Conservation (phyloP, 2,797 vertebrate genomes). For the Astyanax mexicanus region DNA sequence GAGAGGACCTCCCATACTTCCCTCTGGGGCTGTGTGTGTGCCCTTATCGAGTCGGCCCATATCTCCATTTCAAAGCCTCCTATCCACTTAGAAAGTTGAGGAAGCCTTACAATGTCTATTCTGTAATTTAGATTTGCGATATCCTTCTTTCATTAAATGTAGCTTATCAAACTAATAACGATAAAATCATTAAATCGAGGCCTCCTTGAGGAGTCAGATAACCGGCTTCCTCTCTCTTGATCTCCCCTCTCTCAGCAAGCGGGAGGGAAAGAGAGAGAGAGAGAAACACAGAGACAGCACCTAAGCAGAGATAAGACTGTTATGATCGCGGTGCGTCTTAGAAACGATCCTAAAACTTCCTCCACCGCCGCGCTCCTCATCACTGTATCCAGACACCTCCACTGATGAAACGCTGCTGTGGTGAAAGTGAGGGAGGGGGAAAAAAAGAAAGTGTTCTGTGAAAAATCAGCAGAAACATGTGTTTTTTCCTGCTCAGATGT, state of each 20-base stretch:
- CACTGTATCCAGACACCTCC: constrained; percentile 22
- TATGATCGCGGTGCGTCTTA: constrained; percentile 16
- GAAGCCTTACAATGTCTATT: constrained; percentile 46
- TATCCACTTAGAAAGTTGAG: constrained; percentile 45
- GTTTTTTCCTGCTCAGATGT: constrained; percentile 72
- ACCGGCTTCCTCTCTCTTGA: constrained; percentile 49
- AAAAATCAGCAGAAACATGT: constrained; percentile 25
- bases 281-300: constrained; percentile 35
- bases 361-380: not conserved
- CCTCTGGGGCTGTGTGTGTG: constrained; percentile 26
- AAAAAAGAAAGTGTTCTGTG: constrained; percentile 1
- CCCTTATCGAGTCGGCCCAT: constrained; percentile 35
- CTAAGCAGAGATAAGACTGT: constrained; percentile 46
- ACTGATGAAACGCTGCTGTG: constrained; percentile 2
- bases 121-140: constrained; percentile 52
- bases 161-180: constrained; percentile 55
- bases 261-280: not conserved
- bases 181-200: constrained; percentile 56
- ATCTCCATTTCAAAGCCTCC: constrained; percentile 58
- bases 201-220: constrained; percentile 50
- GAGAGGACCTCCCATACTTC: constrained; percentile 41
- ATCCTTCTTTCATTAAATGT: constrained; percentile 57
- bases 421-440: not conserved
- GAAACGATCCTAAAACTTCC: constrained; percentile 16
- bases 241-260: constrained; percentile 8